Evolutionary conservation across 2,888 invertebrate species (phyloP), one percentile per base, ranked within the genome.

Genomic region (Lasioglossum figueresi): DNA sequence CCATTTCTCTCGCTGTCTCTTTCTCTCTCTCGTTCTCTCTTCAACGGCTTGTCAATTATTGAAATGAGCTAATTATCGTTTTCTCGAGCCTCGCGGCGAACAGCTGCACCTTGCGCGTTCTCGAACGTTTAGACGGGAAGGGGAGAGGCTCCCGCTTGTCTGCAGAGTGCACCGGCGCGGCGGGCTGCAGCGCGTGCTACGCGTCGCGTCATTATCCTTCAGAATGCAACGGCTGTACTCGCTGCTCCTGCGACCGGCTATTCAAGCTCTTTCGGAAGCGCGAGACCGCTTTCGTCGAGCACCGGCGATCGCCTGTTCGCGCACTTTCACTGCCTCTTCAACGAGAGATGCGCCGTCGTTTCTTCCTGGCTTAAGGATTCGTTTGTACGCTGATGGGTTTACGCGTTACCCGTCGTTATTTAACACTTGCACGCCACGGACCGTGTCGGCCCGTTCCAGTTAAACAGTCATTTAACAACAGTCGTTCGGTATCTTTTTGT

Each of bases 11-110:
- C 1, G 14, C 1, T 14, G 1, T 31, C 27, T 59, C 12, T 59
- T 4, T 59, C 27, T 5, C 27, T 14, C 12, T 27, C 16, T 5
- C 23, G 23, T 31, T 14, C 63, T 63, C 63, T 63, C 63, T 63
- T 63, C 63, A 63, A 63, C 63, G 87, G 92, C 89, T 93, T 94
- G 93, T 95, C 94, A 94, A 94, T 95, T 95, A 95, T 95, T 94
- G 93, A 94, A 95, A 95, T 94, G 93, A 94, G 94, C 94, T 94
- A 94, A 95, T 94, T 94, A 94, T 95, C 93, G 93, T 94, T 93
- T 93, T 92, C 93, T 93, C 91, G 68, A 56, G 70, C 76, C 86
- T 75, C 76, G 79, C 88, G 90, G 84, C 88, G 87, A 90, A 92
- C 94, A 94, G 93, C 93, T 94, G 94, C 92, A 86, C 84, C 89